Base-by-base conservation (phyloP, 1,140 invertebrate genomes). In the Maconellicoccus hirsutus region DNA sequence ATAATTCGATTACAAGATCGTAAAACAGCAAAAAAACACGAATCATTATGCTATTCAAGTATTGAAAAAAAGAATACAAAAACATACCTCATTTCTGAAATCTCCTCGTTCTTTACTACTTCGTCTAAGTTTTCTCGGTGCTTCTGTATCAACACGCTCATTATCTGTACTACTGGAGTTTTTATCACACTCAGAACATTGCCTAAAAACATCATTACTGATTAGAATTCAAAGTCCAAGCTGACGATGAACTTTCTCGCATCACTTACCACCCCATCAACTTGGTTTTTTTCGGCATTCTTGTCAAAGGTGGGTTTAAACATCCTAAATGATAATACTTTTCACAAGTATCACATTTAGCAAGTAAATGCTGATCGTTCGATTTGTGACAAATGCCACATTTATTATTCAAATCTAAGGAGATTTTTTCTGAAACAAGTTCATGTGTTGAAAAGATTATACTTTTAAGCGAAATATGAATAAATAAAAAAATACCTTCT, bases 261-360 rank as follows among this genome's bases (percentile, higher is more conserved):
- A n/a, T n/a, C n/a, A 71, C 79, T 78, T 79, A 91, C 95, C 94
- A 98, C 75, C 93, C 94, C 82, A 85, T 92, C 2, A 91, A 85
- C 81, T 95, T 95, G 23, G 93, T 94, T 82, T 96, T 96, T 79
- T 94, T 94, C 0, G 96, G 96, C 81, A 97, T 90, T 69, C 94
- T 84, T 14, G 90, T 89, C 6, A 98, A 80, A 16, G 93, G 93
- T 22, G 95, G 95, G 78, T 92, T 91, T 61, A 98, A 82, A 81
- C 96, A 98, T 63, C 89, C 88, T 66, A 97, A 81, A 82, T 98
- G 96, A 81, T 97, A 98, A 79, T 92, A 88, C 27, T 92, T 82
- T 75, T 89, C 87, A 78, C 96, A 98, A 0, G 90, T 93, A 79
- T 98, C 96, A 81, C 96, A 98, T 77, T 93, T 92, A 0, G 94